Base-by-base conservation (phyloP, 2,113 vertebrate species). In the Brachypteracias leptosomus region DNA sequence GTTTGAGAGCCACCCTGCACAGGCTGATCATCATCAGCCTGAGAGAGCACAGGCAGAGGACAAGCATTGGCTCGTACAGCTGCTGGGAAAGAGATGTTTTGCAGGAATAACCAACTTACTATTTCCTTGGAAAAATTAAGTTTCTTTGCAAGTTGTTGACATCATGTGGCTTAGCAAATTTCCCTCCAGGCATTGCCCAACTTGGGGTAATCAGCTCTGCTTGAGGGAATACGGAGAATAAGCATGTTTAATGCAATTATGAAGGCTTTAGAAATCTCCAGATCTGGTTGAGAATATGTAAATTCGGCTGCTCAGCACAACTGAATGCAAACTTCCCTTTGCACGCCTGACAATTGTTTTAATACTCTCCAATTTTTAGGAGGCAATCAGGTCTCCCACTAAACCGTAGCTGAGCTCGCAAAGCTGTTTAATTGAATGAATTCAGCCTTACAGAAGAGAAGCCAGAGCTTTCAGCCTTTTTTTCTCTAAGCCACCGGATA, bases 341-440 rank as follows among this genome's bases (percentile, higher is more conserved):
- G 85, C 97, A 86, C 68, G 91, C 65, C 59, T 46, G 85, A 95
- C 91, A 91, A 95, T 97, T 98, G 97, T 98, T 97, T 97, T 97
- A 97, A 97, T 89, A 55, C 87, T 90, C 80, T 57, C 71, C 72
- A 63, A 92, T 94, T 97, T 97, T 95, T 87, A 95, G 92, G 92
- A 92, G 40, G 88, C 66, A 95, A 97, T 98, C 94, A 97, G 97
- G 95, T 97, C 94, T 97, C 97, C 94, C 52, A 42, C 96, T 57
- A 96, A 97, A 96, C 85, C 95, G 47, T 94, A 89, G 95, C 74
- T 66, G 97, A 97, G 97, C 96, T 95, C 93, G 97, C 96, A 97
- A 97, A 97, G 96, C 97, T 96, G 94, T 98, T 96, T 98, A 97
- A 98, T 97, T 96, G 98, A 98, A 98, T 97, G 95, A 97, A 97